Evolutionary conservation across 2,888 invertebrate genomes (phyloP).

Genomic region (Himalopsyche kuldschensis): DNA sequence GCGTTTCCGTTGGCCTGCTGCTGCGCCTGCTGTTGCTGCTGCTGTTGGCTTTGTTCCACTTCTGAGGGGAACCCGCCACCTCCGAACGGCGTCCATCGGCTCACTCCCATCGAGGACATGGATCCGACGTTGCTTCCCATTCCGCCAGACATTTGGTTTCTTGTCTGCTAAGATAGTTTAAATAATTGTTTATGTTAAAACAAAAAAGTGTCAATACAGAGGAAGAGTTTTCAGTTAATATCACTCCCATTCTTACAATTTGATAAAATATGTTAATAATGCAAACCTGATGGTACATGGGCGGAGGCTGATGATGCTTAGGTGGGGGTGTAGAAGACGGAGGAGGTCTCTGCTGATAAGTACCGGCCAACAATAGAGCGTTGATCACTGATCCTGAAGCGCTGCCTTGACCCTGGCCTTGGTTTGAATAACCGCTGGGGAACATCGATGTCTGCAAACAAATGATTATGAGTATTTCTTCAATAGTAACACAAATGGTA

Average conservation of each 20-base stretch:
- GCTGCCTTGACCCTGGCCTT: slow-evolving; percentile 44
- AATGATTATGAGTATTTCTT: neutral
- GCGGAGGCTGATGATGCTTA: slow-evolving; percentile 33
- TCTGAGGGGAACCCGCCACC: slow-evolving; percentile 7
- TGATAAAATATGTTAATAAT: neutral
- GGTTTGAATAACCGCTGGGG: slow-evolving; percentile 17
- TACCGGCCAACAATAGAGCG: slow-evolving; percentile 18
- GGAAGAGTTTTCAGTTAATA: too few species aligned
- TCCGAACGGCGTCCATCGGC: slow-evolving; percentile 42
- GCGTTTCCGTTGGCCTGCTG: slow-evolving; percentile 39
- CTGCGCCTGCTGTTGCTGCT: slow-evolving; percentile 28
- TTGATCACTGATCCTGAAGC: neutral
- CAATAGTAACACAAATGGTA: too few species aligned
- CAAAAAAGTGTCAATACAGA: neutral
- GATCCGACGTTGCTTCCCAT: slow-evolving; percentile 41
- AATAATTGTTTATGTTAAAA: neutral
- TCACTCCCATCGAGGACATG: slow-evolving; percentile 53
- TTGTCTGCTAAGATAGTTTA: slow-evolving; percentile 21
- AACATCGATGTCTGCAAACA: slow-evolving; percentile 34
- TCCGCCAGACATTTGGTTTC: slow-evolving; percentile 33
- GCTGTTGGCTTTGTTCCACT: slow-evolving; percentile 32
- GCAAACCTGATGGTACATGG: slow-evolving; percentile 33
- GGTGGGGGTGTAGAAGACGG: slow-evolving; percentile 36
- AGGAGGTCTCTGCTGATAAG: slow-evolving; percentile 29
- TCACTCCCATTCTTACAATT: too few species aligned